Conservation (phyloP, 2,113 vertebrate species). For the Scophthalmus maximus region DNA sequence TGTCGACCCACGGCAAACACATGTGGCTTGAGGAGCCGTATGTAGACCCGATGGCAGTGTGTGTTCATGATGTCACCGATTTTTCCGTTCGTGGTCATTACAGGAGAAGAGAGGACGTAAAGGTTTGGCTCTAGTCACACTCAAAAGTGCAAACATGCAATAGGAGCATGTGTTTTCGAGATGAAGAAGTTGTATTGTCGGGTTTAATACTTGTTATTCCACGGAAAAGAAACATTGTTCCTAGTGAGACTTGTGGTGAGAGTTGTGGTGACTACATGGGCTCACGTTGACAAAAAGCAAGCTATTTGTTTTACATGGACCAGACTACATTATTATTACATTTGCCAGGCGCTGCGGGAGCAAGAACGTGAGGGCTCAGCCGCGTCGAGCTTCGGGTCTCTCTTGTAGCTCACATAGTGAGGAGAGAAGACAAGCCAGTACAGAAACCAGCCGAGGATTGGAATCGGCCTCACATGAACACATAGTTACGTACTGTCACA, state of each 20-base stretch:
- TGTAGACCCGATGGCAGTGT: background rate
- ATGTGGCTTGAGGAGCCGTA: constrained; percentile 3
- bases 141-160: constrained; percentile 19
- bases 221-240: constrained; percentile 9
- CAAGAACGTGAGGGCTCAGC: background rate
- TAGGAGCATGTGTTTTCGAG: background rate
- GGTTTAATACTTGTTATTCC: constrained; percentile 26
- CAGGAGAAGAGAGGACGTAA: background rate
- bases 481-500: background rate
- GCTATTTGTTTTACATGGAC: constrained; percentile 37
- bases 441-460: constrained; percentile 72
- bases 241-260: constrained; percentile 19
- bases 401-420: constrained; percentile 40
- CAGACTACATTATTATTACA: constrained; percentile 19
- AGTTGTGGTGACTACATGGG: constrained; percentile 4
- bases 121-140: background rate
- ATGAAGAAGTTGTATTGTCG: constrained; percentile 9
- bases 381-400: constrained; percentile 23
- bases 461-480: constrained; percentile 64
- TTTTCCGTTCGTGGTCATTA: background rate
- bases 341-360: constrained; percentile 12
- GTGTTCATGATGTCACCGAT: background rate
- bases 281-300: constrained; percentile 35
- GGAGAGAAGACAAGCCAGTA: constrained; percentile 62
- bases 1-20: constrained; percentile 23